These are phyloP conservation scores for Pomacea maculata DNA, from an alignment of 1,140 invertebrate genomes.

Conservation along the genomic window DNA sequence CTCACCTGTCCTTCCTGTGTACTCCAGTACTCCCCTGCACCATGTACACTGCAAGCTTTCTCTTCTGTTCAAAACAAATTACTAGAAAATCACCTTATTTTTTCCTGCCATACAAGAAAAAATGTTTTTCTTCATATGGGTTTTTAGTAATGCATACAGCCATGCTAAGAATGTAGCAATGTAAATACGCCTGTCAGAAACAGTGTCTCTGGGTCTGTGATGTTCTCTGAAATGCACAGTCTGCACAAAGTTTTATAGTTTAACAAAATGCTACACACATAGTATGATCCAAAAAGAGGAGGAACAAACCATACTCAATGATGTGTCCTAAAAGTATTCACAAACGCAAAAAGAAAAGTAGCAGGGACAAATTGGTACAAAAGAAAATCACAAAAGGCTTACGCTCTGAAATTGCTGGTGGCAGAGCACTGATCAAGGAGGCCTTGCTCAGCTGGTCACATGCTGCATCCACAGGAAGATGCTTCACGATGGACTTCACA, in stretches of 20 bases:
- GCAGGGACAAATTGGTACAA: neutral
- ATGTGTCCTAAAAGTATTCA: neutral
- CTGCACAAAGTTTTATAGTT: too few relatives aligned
- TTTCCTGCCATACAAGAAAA: too few relatives aligned
- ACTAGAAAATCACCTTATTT: too few relatives aligned
- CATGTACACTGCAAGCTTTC: constrained; percentile 74
- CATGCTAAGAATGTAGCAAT: too few relatives aligned
- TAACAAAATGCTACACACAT: too few relatives aligned
- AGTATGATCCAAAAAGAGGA: neutral
- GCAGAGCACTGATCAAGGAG: constrained; percentile 87
- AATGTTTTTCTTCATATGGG: too few relatives aligned
- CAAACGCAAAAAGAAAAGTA: neutral
- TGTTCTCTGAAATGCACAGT: too few relatives aligned
- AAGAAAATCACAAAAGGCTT: constrained; percentile 16
- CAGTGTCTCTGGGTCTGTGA: too few relatives aligned
- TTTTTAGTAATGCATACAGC: too few relatives aligned
- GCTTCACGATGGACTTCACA: constrained; percentile 72
- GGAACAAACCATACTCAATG: neutral
- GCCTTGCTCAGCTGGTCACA: constrained; percentile 86
- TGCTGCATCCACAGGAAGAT: constrained; percentile 81
- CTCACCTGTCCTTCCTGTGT: constrained; percentile 70
- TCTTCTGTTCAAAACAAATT: constrained; percentile 67
- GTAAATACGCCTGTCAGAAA: too few relatives aligned
- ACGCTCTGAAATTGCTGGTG: constrained; percentile 77
- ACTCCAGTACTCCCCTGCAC: constrained; percentile 73